phyloP scores from a whole-genome alignment of 37 sponge, comb jelly and placozoan species.

The Oopsacas minuta region DNA sequence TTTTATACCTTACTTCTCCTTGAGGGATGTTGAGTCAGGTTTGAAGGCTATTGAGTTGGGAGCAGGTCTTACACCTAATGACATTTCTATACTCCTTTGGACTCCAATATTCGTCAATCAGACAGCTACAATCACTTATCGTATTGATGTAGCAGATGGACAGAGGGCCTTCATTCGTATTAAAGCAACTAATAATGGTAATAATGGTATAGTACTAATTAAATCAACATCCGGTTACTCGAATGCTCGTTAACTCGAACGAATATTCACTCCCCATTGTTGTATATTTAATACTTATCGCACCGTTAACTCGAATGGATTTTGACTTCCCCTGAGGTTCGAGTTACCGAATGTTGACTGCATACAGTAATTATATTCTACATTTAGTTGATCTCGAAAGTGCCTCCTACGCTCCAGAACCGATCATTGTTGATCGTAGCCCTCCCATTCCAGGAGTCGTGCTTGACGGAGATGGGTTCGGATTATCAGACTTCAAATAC shows the following conservation, averaged over 20 bases:
- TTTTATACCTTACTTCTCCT: too few relatives aligned
- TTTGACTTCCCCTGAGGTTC: too few relatives aligned
- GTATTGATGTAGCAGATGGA: conserved; percentile 45
- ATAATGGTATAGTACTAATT: too few relatives aligned
- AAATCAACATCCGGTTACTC: too few relatives aligned
- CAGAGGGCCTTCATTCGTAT: conserved; percentile 40
- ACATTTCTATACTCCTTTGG: conserved; percentile 41
- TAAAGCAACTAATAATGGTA: conserved; percentile 59
- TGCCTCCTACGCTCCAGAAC: conserved; percentile 16
- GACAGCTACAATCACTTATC: conserved; percentile 8
- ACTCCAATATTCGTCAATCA: background rate
- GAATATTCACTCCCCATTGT: too few relatives aligned
- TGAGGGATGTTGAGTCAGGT: conserved; percentile 54
- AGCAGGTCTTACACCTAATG: conserved; percentile 34
- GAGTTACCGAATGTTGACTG: too few relatives aligned
- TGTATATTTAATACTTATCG: too few relatives aligned
- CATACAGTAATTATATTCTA: too few relatives aligned
- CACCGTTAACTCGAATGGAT: too few relatives aligned
- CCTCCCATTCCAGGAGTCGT: conserved; percentile 39
- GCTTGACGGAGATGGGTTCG: conserved; percentile 23
- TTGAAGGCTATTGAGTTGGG: conserved; percentile 32
- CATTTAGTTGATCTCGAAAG: conserved; percentile 44
- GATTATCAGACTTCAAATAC: conserved; percentile 28
- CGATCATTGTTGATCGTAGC: conserved; percentile 44
- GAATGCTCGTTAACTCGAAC: too few relatives aligned